phyloP scores from a whole-genome alignment of 2,888 invertebrate genomes.

The Pammene fasciana region DNA sequence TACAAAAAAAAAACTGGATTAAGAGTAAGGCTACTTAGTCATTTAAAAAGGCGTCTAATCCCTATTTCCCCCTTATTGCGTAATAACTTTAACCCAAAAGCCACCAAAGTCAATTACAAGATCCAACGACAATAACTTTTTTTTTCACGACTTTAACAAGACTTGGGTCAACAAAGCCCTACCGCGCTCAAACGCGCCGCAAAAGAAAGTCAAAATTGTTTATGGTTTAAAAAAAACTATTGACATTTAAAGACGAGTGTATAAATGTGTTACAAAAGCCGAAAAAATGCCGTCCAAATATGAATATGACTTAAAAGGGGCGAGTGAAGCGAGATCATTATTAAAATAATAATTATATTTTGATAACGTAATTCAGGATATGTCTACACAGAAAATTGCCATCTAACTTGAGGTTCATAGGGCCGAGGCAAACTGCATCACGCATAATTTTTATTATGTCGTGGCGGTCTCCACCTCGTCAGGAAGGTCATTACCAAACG shows the following conservation, averaged over 20 bases:
- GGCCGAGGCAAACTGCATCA: too few species aligned
- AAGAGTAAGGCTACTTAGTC: background rate
- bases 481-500: too few species aligned
- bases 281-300: too few species aligned
- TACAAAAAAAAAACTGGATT: too few species aligned
- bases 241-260: background rate
- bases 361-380: too few species aligned
- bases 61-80: constrained; percentile 8
- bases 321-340: too few species aligned
- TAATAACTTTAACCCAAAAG: constrained; percentile 3
- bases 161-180: constrained; percentile 21
- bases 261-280: background rate
- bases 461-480: too few species aligned
- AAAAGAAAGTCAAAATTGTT: constrained; percentile 20
- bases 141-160: constrained; percentile 1
- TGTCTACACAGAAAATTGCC: too few species aligned
- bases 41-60: background rate
- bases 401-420: too few species aligned
- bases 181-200: constrained; percentile 29
- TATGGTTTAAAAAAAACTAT: constrained; percentile 15
- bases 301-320: too few species aligned
- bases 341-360: too few species aligned
- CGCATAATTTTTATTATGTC: too few species aligned
- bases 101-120: constrained; percentile 21
- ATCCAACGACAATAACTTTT: constrained; percentile 19